These are phyloP conservation scores for Ctena decussata DNA, from an alignment of 2,888 invertebrate genomes.

Conservation along the genomic window DNA sequence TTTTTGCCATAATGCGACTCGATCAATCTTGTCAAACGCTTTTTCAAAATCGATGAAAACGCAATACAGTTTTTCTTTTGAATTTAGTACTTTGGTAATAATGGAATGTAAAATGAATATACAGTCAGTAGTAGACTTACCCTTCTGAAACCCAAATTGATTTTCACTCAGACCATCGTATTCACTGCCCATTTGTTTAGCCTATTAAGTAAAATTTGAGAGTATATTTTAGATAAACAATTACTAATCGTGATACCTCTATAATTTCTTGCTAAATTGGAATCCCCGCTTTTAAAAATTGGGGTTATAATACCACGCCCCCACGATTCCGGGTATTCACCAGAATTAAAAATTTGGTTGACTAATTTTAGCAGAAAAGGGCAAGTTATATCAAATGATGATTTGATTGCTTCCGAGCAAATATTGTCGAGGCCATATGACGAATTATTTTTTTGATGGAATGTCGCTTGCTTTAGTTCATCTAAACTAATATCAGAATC, in stretches of 20 bases:
- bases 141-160: not conserved
- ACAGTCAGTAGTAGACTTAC: not conserved
- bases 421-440: not conserved
- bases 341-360: not conserved
- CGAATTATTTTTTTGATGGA: not conserved
- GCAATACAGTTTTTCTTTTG: not conserved
- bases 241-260: not conserved
- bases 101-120: not conserved
- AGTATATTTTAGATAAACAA: not conserved
- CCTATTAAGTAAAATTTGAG: not conserved
- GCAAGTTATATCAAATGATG: not conserved
- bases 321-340: not conserved
- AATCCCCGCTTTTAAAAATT: not conserved
- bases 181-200: conserved; percentile 2
- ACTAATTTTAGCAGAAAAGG: not conserved
- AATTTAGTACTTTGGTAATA: not conserved
- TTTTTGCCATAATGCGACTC: not conserved
- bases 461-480: not conserved
- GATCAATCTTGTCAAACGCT: not conserved
- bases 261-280: not conserved
- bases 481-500: not conserved
- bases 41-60: no score
- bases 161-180: not conserved
- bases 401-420: not conserved
- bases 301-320: not conserved